Evolutionary conservation across 2,113 vertebrate genomes (phyloP).

Genomic region (Syngnathus scovelli): DNA sequence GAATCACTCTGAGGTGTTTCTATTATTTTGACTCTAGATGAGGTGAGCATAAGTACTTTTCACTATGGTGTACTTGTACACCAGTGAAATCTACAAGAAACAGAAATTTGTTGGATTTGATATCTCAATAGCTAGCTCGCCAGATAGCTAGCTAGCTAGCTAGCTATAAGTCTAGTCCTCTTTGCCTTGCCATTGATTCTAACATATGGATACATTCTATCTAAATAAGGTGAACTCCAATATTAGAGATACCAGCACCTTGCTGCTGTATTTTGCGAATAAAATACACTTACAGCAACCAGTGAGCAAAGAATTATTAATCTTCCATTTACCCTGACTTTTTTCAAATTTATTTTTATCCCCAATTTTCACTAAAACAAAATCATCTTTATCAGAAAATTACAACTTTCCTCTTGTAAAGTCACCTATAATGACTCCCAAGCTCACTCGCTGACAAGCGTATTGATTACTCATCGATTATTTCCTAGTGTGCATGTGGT

Average conservation of each 20-base stretch:
- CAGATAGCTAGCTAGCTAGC: too few relatives aligned
- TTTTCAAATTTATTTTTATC: too few relatives aligned
- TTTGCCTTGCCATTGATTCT: neutral
- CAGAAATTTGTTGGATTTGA: too few relatives aligned
- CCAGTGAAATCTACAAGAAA: too few relatives aligned
- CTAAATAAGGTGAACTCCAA: too few relatives aligned
- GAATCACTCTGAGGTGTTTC: neutral
- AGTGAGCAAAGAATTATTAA: neutral
- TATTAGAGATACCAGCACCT: neutral
- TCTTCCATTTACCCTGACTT: too few relatives aligned
- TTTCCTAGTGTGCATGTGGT: neutral
- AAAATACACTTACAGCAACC: neutral
- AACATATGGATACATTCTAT: too few relatives aligned
- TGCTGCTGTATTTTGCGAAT: neutral
- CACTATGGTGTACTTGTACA: neutral
- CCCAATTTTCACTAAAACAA: too few relatives aligned
- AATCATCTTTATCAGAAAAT: too few relatives aligned
- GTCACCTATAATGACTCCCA: neutral
- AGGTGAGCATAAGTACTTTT: neutral
- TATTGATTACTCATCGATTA: slow-evolving; percentile 1
- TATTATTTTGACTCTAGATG: neutral
- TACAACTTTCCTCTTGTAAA: neutral
- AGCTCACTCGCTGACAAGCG: neutral
- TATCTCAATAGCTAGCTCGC: too few relatives aligned
- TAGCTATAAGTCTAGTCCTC: too few relatives aligned